A percentile compares a stretch with the other conserved stretches of the same genome.
These are phyloP conservation scores for Helicoverpa assulta DNA, from an alignment of 2,888 invertebrate genomes.

Conservation along the genomic window DNA sequence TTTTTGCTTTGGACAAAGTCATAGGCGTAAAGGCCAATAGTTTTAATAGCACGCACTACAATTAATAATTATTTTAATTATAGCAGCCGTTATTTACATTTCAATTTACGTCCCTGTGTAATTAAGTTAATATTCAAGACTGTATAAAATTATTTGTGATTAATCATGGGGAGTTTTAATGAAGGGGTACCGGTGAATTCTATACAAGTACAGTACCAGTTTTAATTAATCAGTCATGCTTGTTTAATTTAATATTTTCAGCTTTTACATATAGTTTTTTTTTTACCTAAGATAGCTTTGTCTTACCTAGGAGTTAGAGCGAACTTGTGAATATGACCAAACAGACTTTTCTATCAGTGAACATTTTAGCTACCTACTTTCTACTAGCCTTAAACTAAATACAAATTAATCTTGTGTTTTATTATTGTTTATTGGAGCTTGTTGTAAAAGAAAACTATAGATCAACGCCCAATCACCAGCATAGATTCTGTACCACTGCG, in stretches of 20 bases:
- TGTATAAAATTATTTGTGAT: slow-evolving; percentile 11
- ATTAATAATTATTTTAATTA: slow-evolving; percentile 14
- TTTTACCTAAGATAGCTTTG: too few species aligned
- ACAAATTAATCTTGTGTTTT: too few species aligned
- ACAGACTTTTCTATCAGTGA: too few species aligned
- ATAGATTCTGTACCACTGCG: too few species aligned
- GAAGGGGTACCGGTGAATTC: neutral
- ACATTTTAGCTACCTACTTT: too few species aligned
- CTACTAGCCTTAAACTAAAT: too few species aligned
- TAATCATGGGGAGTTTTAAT: slow-evolving; percentile 19
- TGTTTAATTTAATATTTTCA: neutral
- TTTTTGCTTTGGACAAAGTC: neutral
- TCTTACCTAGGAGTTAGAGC: too few species aligned
- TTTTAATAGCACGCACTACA: neutral
- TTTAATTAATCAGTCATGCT: neutral
- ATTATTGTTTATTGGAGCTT: too few species aligned
- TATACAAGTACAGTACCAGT: neutral
- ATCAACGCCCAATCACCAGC: neutral
- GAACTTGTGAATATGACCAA: too few species aligned
- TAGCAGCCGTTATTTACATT: slow-evolving; percentile 10
- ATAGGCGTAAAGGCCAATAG: neutral
- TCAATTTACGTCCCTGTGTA: slow-evolving; percentile 13
- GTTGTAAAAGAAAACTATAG: neutral
- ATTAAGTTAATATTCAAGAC: slow-evolving; percentile 23
- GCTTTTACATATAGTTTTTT: too few species aligned